Evolutionary conservation across 2,888 invertebrate genomes (phyloP), one percentile per base, ranked within the genome.

Genomic region (Ormia ochracea): DNA sequence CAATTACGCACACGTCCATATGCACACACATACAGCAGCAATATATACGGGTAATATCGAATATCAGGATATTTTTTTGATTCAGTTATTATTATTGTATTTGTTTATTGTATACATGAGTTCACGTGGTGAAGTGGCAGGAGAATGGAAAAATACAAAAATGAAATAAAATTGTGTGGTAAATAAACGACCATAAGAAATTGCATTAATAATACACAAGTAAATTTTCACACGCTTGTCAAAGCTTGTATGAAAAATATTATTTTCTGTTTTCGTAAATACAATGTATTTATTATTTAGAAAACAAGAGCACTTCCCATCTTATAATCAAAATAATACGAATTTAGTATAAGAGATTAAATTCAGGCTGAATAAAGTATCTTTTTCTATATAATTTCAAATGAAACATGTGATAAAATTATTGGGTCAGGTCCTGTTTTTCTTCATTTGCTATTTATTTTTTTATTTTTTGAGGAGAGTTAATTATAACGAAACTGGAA

Each of bases 221-320:
- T 2, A 70, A 52, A 79, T 66, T 61, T 59, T 72, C 43, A 45
- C 69, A 75, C 73, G 66, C 48, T 45, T 45, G 33, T 56, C 48
- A 69, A 48, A 69, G 36, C 7, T 41, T 4, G 2, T 28, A 38
- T 1, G 28, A 31, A 74, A 31, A 28, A 50, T n/a, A n/a, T n/a
- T n/a, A n/a, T n/a, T n/a, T n/a, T n/a, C n/a, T n/a, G 50, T 54
- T 21, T 63, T 63, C 45, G 14, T 9, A 38, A 19, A 38, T 28
- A 61, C 26, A 70, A 50, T 70, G n/a, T 38, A 9, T 21, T 28
- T 48, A 19, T 41, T 31, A 54, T 19, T 28, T 36, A n/a, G n/a
- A n/a, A n/a, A n/a, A n/a, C n/a, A n/a, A n/a, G n/a, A n/a, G n/a
- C n/a, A n/a, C n/a, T n/a, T n/a, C n/a, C n/a, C n/a, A n/a, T n/a